phyloP scores from a whole-genome alignment of 2,888 invertebrate genomes.

The Dermolepida albohirtum region DNA sequence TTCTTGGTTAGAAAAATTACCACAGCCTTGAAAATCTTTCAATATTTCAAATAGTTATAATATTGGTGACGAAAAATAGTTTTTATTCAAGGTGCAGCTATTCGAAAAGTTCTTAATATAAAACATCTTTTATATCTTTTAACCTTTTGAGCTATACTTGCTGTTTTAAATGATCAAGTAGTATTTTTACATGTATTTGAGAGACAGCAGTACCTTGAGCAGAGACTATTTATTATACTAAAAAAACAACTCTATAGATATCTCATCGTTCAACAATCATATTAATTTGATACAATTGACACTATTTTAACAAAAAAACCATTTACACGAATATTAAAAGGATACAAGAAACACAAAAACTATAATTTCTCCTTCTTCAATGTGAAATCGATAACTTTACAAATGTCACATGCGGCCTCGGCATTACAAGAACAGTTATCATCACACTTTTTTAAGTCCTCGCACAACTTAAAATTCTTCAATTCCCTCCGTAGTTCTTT shows the following conservation, averaged over 20 bases:
- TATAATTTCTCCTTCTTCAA: constrained; percentile 63
- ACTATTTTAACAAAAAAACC: neutral
- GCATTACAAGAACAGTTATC: constrained; percentile 63
- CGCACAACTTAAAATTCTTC: constrained; percentile 63
- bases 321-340: neutral
- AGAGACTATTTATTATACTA: no score
- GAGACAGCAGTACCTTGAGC: no score
- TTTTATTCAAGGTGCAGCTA: neutral
- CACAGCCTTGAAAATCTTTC: constrained; percentile 37
- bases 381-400: constrained; percentile 64
- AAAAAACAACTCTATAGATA: no score
- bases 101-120: no score
- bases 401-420: constrained; percentile 64
- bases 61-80: neutral
- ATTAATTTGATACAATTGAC: constrained; percentile 24
- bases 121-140: no score
- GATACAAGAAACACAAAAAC: constrained; percentile 39
- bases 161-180: no score
- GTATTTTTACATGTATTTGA: no score
- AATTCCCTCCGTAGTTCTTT: constrained; percentile 41
- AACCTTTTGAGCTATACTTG: no score
- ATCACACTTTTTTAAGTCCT: constrained; percentile 63
- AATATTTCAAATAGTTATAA: neutral
- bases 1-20: constrained; percentile 37
- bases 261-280: no score